Base-by-base conservation (phyloP, 30 jellyfish, hydroid and myxozoan genomes). In the Hydractinia symbiolongicarpus region DNA sequence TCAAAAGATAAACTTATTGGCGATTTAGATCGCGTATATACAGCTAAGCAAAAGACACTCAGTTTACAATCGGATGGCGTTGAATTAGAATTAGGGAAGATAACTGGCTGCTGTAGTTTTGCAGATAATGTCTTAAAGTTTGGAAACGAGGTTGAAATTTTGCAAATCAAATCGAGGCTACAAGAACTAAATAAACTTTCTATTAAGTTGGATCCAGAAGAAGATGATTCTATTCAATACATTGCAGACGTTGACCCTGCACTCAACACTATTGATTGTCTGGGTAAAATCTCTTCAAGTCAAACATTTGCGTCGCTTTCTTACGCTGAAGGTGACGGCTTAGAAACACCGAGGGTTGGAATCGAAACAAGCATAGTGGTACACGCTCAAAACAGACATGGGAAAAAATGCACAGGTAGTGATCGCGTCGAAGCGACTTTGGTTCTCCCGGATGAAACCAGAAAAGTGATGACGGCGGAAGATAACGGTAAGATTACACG, bases 321-420 rank as follows among this genome's bases (percentile, higher is more conserved):
- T 49, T 93, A 93, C 81, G 99, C 99, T 8, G 94, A 88, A 54
- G 99, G 99, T 8, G 99, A 93, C 40, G 96, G 96, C 9, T 84
- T 93, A 74, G 99, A 93, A 54, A 78, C 96, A 14, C 95, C 96
- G 9, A 84, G 96, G 66, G 99, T 88, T 54, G 99, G 96, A 1
- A 89, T 84, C 54, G 82, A 79, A 50, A 86, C 99, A 1, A 82
- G 88, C 11, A 84, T 93, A 17, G 84, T 88, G 1, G 94, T 93
- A 20, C 93, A 84, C 56, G 99, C 99, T n/a, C 95, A 90, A 51
- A 90, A 84, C 82, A 90, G 96, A 16, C 96, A 88, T 83, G 99
- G 99, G 30, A 79, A 88, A 40, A 88, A 87, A 69, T 83, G 80
- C 72, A 83, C 78, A 52, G 96, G 99, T 4, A 93, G 95, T 21